A percentile compares a stretch with the other conserved stretches of the same genome.
Evolutionary conservation across 2,113 vertebrate species (phyloP).

Genomic region (Baryphthengus martii): DNA sequence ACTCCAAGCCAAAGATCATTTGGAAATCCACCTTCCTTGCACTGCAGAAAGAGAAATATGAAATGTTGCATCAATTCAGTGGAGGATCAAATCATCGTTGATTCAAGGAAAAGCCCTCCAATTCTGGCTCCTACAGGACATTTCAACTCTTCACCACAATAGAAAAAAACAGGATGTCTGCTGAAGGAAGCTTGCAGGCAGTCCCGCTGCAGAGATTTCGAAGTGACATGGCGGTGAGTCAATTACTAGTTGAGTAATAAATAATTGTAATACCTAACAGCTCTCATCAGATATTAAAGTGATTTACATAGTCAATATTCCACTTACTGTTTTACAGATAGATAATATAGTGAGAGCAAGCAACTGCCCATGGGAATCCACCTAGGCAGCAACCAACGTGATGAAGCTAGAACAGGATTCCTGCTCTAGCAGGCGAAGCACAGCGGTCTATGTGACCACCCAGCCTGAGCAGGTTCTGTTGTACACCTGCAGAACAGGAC

Average conservation of each 20-base stretch:
- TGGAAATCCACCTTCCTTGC: slow-evolving; percentile 92
- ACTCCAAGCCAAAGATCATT: slow-evolving; percentile 89
- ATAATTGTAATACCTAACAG: not conserved
- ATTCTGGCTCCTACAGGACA: not conserved
- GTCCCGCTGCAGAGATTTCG: not conserved
- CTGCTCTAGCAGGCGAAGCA: not conserved
- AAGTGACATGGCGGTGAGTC: not conserved
- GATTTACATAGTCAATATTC: not conserved
- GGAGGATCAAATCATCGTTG: not conserved
- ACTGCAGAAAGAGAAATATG: slow-evolving; percentile 69
- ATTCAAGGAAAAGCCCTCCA: not conserved
- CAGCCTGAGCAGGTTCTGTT: not conserved
- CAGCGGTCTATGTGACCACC: not conserved
- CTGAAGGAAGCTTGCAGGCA: not conserved
- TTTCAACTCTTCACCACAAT: not conserved
- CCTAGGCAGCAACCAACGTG: not conserved
- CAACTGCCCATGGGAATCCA: not conserved
- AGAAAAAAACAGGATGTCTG: not conserved
- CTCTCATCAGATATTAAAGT: not conserved
- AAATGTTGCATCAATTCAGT: not conserved
- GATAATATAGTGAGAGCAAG: not conserved
- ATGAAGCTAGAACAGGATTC: not conserved
- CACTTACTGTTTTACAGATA: not conserved
- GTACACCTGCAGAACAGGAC: not conserved
- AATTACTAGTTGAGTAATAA: not conserved